Evolutionary conservation across 2,113 vertebrate species (phyloP), one percentile per base, ranked within the genome.

Genomic region (Cranoglanis bouderius): DNA sequence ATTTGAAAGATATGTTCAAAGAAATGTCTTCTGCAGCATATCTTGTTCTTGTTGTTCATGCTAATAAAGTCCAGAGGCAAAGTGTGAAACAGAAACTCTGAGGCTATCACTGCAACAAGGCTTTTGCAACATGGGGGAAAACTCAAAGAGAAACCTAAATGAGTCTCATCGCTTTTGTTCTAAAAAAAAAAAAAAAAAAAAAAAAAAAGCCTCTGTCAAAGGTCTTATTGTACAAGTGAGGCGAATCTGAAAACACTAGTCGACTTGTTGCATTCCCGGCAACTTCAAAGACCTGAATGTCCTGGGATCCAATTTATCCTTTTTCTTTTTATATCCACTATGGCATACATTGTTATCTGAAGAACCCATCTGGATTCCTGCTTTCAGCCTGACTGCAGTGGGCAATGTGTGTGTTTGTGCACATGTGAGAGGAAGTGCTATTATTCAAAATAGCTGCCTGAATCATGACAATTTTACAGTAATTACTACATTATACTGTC

Each of bases 241-340:
- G 92, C 90, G 91, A 92, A 94, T 93, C 93, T 92, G 92, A 94
- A 95, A 93, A 95, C 78, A 91, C 80, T 83, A 88, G 65, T 35
- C 16, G 78, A 95, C 93, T 93, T 94, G 92, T 94, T 93, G 93
- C 89, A 91, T 93, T 93, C 78, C 82, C 61, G 72, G 88, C 92
- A 82, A 92, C 91, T 95, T 94, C 91, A 94, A 94, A 95, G 92
- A 92, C 80, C 40, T 78, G 92, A 92, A 74, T 90, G 90, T 94
- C 93, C 90, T 92, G 94, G 93, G 94, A 95, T 91, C 92, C 90
- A 93, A 95, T 95, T 95, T 95, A 90, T 88, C 26, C 75, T 82
- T 85, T 51, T 90, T 90, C 93, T 92, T 84, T 89, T 82, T 43
- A 91, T 91, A 89, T 86, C 61, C 83, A 90, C 92, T 94, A 90